phyloP scores from a whole-genome alignment of 2,797 vertebrate genomes.

The Serranus cabrilla region DNA sequence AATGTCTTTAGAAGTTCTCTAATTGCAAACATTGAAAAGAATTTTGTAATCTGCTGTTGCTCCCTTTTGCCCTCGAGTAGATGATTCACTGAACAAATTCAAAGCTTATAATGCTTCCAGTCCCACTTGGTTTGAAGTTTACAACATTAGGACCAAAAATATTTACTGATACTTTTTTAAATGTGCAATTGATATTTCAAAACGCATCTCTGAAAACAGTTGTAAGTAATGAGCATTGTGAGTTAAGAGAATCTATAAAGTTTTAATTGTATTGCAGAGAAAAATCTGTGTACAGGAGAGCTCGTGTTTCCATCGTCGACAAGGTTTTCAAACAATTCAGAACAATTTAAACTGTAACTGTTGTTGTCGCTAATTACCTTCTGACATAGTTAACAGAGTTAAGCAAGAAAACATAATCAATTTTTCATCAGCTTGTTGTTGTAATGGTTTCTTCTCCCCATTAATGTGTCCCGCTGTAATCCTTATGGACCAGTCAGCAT shows the following conservation, averaged over 20 bases:
- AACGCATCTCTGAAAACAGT: slow-evolving; percentile 17
- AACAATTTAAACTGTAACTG: slow-evolving; percentile 63
- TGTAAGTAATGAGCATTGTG: slow-evolving; percentile 11
- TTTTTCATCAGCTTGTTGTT: slow-evolving; percentile 86
- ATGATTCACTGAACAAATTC: slow-evolving; percentile 3
- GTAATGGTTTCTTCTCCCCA: slow-evolving; percentile 84
- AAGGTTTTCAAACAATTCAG: slow-evolving; percentile 46
- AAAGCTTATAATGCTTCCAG: not conserved
- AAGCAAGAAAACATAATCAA: slow-evolving; percentile 84
- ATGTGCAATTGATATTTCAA: slow-evolving; percentile 33
- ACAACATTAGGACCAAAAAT: not conserved
- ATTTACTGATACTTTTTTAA: slow-evolving; percentile 16
- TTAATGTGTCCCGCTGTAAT: slow-evolving; percentile 86
- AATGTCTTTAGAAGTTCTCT: slow-evolving; percentile 11
- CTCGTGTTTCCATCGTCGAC: slow-evolving; percentile 23
- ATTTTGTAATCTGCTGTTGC: not conserved
- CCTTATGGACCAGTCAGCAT: slow-evolving; percentile 87
- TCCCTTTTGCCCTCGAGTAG: not conserved
- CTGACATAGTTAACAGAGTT: slow-evolving; percentile 82
- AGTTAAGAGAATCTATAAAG: not conserved
- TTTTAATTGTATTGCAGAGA: slow-evolving; percentile 24
- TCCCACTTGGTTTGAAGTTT: slow-evolving; percentile 18
- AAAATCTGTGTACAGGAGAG: slow-evolving; percentile 3
- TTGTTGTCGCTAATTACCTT: slow-evolving; percentile 76
- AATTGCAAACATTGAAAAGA: not conserved